Percentiles rank a stretch among this genome's conserved stretches.
These are phyloP conservation scores for Chamaea fasciata DNA, from an alignment of 2,113 vertebrate genomes.

Conservation along the genomic window DNA sequence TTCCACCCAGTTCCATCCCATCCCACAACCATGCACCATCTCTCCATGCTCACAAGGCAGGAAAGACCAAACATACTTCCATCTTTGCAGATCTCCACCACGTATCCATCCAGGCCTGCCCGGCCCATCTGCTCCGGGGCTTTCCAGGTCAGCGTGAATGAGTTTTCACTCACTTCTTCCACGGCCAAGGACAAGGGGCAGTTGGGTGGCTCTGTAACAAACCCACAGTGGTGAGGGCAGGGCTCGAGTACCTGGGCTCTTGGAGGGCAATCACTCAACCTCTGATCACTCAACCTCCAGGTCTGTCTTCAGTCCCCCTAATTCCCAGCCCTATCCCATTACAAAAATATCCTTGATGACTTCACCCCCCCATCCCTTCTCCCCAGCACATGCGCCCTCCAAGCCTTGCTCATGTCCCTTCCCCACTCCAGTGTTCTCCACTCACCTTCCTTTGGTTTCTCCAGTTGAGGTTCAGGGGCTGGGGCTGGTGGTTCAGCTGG, in stretches of 20 bases:
- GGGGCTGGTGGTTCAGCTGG: conserved; percentile 48
- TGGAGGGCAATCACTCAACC: neutral
- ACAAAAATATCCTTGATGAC: neutral
- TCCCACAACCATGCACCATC: neutral
- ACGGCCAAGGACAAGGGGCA: conserved; percentile 76
- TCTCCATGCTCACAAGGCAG: neutral
- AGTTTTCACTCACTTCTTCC: conserved; percentile 82
- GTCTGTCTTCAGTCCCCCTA: neutral
- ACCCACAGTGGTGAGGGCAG: neutral
- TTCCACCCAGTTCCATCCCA: neutral
- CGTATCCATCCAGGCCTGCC: conserved; percentile 80
- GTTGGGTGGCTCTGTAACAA: conserved; percentile 78
- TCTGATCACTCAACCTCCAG: neutral
- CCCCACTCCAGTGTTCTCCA: neutral
- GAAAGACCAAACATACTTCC: conserved; percentile 77
- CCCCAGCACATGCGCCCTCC: neutral
- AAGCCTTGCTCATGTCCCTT: neutral
- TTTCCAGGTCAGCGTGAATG: conserved; percentile 83
- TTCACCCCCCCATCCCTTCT: neutral
- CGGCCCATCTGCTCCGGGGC: conserved; percentile 74
- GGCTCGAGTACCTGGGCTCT: rapidly evolving
- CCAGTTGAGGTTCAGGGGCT: conserved; percentile 10
- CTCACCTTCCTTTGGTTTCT: conserved; percentile 48
- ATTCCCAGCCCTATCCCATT: neutral
- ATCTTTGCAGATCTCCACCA: conserved; percentile 84